Base-by-base conservation (phyloP, 2,797 vertebrate species). In the Neostethus bicornis region DNA sequence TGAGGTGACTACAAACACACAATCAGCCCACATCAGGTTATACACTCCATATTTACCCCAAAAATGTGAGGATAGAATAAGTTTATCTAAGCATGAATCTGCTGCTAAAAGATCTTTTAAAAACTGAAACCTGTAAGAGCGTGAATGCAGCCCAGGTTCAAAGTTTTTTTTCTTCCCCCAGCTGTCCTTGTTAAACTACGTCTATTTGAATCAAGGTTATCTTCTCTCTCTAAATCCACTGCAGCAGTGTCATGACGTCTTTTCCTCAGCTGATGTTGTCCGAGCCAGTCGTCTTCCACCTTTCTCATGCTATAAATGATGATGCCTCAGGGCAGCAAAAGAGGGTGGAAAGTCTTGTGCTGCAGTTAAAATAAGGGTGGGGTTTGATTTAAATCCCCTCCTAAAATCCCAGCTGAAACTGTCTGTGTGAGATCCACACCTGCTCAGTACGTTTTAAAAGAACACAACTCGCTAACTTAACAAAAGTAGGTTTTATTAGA, bases 371-470 rank as follows among this genome's bases (percentile, higher is more conserved):
- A n/a, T n/a, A n/a, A n/a, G n/a, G n/a, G n/a, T n/a, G n/a, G n/a
- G n/a, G n/a, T n/a, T n/a, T n/a, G n/a, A n/a, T n/a, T n/a, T n/a
- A n/a, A n/a, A n/a, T n/a, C n/a, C n/a, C n/a, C n/a, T n/a, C n/a
- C n/a, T n/a, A n/a, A n/a, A n/a, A n/a, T n/a, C n/a, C n/a, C n/a
- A n/a, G n/a, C n/a, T n/a, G n/a, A n/a, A n/a, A n/a, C n/a, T n/a
- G n/a, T n/a, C n/a, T n/a, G n/a, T n/a, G n/a, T n/a, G n/a, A n/a
- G n/a, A n/a, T n/a, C 82, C 70, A 93, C 81, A 95, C 93, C 86
- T 95, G 91, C 53, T 89, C 86, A 16, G 88, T 71, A n/a, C n/a
- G n/a, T n/a, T n/a, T n/a, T n/a, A n/a, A 67, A 20, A 58, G 19
- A 65, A 14, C 21, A 34, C 26, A 45, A 31, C 29, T 19, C 9